These are phyloP conservation scores for Steinernema feltiae DNA, from an alignment of 1,140 invertebrate genomes.

Conservation along the genomic window DNA sequence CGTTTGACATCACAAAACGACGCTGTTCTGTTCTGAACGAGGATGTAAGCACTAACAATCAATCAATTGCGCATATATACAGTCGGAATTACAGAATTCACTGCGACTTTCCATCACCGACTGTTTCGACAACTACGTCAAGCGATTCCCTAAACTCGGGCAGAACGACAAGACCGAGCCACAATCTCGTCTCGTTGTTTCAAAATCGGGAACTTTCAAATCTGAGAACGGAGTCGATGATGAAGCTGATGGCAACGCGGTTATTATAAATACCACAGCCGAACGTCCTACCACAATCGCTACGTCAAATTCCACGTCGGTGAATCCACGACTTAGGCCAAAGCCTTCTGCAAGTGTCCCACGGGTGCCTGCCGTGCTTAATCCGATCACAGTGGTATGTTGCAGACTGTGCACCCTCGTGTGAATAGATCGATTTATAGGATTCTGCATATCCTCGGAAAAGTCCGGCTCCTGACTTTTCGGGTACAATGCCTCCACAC, in stretches of 20 bases:
- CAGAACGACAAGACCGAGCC: not conserved
- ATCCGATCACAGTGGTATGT: slow-evolving; percentile 22
- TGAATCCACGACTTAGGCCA: slow-evolving; percentile 55
- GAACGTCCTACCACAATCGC: slow-evolving; percentile 21
- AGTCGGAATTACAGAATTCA: not conserved
- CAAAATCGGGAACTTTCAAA: slow-evolving; percentile 27
- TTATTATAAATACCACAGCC: slow-evolving; percentile 47
- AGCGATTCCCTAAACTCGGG: not conserved
- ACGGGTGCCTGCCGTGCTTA: slow-evolving; percentile 25
- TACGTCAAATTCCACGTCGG: slow-evolving; percentile 46
- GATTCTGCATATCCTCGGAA: not conserved
- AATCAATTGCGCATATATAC: slow-evolving; percentile 1
- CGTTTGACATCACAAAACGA: slow-evolving; percentile 42
- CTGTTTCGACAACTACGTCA: not conserved
- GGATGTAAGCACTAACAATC: slow-evolving; percentile 42
- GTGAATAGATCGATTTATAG: not conserved
- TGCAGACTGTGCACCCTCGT: not conserved
- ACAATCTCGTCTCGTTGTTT: slow-evolving; percentile 20
- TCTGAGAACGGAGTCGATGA: slow-evolving; percentile 16
- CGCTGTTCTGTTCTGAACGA: slow-evolving; percentile 54
- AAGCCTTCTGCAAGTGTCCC: slow-evolving; percentile 43
- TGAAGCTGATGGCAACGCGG: slow-evolving; percentile 29
- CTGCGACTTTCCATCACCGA: slow-evolving; percentile 15
- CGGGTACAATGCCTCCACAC: not conserved
- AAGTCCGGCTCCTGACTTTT: slow-evolving; percentile 22